Evolutionary conservation across 2,888 invertebrate genomes (phyloP).

Genomic region (Lycia hirtaria): DNA sequence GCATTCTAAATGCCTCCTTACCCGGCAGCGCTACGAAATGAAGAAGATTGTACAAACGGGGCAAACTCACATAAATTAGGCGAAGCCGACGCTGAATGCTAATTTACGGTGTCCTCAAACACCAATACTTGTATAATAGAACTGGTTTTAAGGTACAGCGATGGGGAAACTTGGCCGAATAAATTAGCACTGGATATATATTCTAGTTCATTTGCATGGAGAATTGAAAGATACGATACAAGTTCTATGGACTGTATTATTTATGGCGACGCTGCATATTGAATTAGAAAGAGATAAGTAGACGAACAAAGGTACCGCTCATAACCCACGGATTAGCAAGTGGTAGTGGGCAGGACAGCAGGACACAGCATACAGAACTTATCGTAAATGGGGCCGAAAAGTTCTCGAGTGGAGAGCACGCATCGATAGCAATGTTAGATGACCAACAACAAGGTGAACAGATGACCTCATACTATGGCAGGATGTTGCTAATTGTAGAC

Average conservation of each 20-base stretch:
- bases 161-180: conserved; percentile 29
- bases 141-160: conserved; percentile 32
- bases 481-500: too few relatives aligned
- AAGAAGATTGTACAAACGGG: conserved; percentile 42
- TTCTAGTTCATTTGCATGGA: conserved; percentile 22
- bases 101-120: conserved; percentile 38
- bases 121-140: conserved; percentile 33
- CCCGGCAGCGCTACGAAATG: conserved; percentile 27
- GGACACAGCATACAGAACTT: too few relatives aligned
- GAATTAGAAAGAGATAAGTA: too few relatives aligned
- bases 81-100: conserved; percentile 42
- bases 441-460: too few relatives aligned
- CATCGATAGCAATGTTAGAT: too few relatives aligned
- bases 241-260: conserved; percentile 11
- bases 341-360: too few relatives aligned
- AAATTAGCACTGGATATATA: conserved; percentile 28
- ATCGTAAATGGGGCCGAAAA: too few relatives aligned
- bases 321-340: too few relatives aligned
- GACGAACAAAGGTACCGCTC: too few relatives aligned
- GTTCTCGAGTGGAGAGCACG: too few relatives aligned
- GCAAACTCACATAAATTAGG: conserved; percentile 42
- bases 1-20: conserved; percentile 41
- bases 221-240: conserved; percentile 12
- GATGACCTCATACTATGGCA: too few relatives aligned
- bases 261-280: neutral